These are phyloP conservation scores for Drosophila grimshawi DNA, from an alignment of 1,140 invertebrate genomes.

Conservation along the genomic window DNA sequence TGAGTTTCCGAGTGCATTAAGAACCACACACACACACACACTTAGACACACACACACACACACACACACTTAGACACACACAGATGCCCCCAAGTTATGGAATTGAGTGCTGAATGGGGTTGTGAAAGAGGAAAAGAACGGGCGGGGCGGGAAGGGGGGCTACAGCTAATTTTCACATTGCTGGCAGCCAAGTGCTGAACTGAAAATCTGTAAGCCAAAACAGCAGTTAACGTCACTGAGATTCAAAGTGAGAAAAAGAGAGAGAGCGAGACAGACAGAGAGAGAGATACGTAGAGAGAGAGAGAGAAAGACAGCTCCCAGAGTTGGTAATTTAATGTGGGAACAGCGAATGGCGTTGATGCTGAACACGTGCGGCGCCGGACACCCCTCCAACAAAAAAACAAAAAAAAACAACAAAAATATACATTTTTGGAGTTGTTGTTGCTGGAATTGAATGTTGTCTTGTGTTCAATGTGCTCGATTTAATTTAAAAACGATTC, in stretches of 20 bases:
- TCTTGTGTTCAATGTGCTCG: slow-evolving; percentile 45
- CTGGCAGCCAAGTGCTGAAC: slow-evolving; percentile 31
- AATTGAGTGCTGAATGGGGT: background rate
- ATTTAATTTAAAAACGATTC: slow-evolving; percentile 82
- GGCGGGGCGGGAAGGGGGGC: background rate
- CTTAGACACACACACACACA: background rate
- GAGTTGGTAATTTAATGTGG: slow-evolving; percentile 73
- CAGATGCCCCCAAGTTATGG: slow-evolving; percentile 24
- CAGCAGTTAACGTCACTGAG: slow-evolving; percentile 44
- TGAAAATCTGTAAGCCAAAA: slow-evolving; percentile 47
- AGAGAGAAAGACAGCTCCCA: slow-evolving; percentile 35
- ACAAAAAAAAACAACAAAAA: background rate
- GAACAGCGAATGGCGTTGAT: slow-evolving; percentile 51
- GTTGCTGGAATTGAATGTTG: slow-evolving; percentile 6
- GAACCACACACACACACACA: slow-evolving; percentile 15
- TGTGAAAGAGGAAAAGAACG: background rate
- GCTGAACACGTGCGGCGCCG: slow-evolving; percentile 58
- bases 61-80: background rate
- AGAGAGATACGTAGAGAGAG: background rate
- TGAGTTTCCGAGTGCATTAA: slow-evolving; percentile 44
- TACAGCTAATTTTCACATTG: slow-evolving; percentile 47
- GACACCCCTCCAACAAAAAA: slow-evolving; percentile 13
- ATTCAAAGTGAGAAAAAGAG: slow-evolving; percentile 4
- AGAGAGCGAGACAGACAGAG: background rate
- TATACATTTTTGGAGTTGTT: slow-evolving; percentile 3